A percentile compares a stretch with the other conserved stretches of the same genome.
These are phyloP conservation scores for Troides aeacus DNA, from an alignment of 2,888 invertebrate genomes.

Conservation along the genomic window DNA sequence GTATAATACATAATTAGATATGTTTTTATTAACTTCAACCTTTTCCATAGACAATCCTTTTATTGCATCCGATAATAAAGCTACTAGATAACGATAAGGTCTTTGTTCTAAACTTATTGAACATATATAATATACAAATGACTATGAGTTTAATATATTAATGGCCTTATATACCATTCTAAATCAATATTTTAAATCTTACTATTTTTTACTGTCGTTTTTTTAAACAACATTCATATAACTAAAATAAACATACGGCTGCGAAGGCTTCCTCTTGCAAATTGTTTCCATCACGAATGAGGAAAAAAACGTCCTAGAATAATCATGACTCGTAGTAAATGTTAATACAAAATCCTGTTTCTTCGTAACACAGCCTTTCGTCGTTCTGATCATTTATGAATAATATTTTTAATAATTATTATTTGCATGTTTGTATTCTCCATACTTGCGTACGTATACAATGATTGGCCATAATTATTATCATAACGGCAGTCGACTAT, in stretches of 20 bases:
- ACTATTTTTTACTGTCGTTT: background rate
- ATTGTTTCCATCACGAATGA: constrained; percentile 3
- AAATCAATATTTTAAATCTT: background rate
- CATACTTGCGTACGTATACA: background rate
- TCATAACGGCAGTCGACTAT: background rate
- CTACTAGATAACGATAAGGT: too few relatives aligned
- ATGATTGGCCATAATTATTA: background rate
- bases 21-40: too few relatives aligned
- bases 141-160: too few relatives aligned
- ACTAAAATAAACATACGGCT: background rate
- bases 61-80: too few relatives aligned
- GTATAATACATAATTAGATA: too few relatives aligned
- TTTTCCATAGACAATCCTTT: too few relatives aligned
- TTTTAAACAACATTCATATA: background rate
- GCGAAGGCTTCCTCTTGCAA: constrained; percentile 1
- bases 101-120: too few relatives aligned
- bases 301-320: constrained; percentile 17
- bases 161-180: too few relatives aligned
- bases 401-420: background rate
- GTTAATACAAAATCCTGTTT: constrained; percentile 14
- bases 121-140: too few relatives aligned
- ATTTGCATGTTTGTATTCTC: background rate
- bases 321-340: background rate
- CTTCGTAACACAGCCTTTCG: background rate
- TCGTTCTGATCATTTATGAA: background rate